These are phyloP conservation scores for Propithecus perrieri DNA, from an alignment of 2,797 vertebrate species.

Conservation along the genomic window DNA sequence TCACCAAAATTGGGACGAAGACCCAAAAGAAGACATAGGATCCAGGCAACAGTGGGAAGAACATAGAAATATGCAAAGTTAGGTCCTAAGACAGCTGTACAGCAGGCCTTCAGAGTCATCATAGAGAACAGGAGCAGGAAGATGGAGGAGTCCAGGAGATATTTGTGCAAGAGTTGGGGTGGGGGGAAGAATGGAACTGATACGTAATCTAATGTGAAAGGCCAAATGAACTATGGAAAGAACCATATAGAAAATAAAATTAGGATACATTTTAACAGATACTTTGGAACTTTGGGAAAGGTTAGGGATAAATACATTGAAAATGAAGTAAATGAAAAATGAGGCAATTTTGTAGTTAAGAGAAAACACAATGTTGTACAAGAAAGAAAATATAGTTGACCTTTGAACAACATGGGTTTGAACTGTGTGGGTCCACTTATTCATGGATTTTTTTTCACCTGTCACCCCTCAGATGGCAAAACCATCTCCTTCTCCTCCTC, in stretches of 20 bases:
- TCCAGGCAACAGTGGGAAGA: neutral
- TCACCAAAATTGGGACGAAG: neutral
- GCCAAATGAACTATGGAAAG: neutral
- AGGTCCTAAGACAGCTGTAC: neutral
- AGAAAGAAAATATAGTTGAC: neutral
- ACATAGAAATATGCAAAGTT: neutral
- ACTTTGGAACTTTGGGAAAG: neutral
- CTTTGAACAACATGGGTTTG: neutral
- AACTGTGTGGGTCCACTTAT: neutral
- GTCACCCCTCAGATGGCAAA: neutral
- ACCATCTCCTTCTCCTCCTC: neutral
- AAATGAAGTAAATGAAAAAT: slow-evolving; percentile 22
- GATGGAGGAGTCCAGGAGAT: neutral
- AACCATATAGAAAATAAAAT: neutral
- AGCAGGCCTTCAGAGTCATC: neutral
- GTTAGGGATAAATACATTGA: neutral
- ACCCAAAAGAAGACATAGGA: neutral
- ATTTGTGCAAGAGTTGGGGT: neutral
- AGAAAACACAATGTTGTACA: neutral
- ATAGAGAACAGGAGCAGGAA: neutral
- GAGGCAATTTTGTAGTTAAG: neutral
- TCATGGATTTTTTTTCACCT: neutral
- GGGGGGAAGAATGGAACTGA: neutral
- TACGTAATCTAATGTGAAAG: neutral
- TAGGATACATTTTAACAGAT: neutral